These are phyloP conservation scores for Hyles vespertilio DNA, from an alignment of 1,140 invertebrate species.

Conservation along the genomic window DNA sequence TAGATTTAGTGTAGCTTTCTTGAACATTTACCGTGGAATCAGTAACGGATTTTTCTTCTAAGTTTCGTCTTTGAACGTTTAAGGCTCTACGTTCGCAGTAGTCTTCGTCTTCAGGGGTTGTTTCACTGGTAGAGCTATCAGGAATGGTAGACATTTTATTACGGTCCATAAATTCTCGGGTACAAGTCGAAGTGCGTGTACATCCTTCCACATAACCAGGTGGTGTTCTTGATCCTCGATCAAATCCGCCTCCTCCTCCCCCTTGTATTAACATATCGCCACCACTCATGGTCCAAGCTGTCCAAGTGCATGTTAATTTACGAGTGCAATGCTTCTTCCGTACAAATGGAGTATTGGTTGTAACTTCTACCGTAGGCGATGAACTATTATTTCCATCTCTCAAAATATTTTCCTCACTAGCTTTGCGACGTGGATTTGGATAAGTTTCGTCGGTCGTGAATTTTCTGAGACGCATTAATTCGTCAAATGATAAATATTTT, in stretches of 20 bases:
- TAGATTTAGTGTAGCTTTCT: not conserved
- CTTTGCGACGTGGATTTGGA: slow-evolving; percentile 27
- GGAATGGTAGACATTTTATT: slow-evolving; percentile 44
- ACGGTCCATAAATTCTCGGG: slow-evolving; percentile 51
- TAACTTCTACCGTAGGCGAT: slow-evolving; percentile 13
- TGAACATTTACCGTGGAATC: not conserved
- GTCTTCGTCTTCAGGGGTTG: slow-evolving; percentile 43
- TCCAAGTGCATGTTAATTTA: slow-evolving; percentile 66
- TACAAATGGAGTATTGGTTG: slow-evolving; percentile 44
- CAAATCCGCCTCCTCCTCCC: slow-evolving; percentile 13
- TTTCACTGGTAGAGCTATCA: slow-evolving; percentile 9
- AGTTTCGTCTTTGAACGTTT: slow-evolving; percentile 39
- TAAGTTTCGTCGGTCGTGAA: slow-evolving; percentile 21
- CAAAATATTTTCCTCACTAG: slow-evolving; percentile 15
- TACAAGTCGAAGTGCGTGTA: slow-evolving; percentile 60
- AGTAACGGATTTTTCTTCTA: slow-evolving; percentile 3
- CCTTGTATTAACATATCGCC: slow-evolving; percentile 24
- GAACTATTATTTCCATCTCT: slow-evolving; percentile 17
- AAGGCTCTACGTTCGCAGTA: slow-evolving; percentile 64
- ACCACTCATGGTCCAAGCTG: slow-evolving; percentile 32
- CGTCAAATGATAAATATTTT: slow-evolving; percentile 68
- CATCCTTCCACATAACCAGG: slow-evolving; percentile 63
- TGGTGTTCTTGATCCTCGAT: slow-evolving; percentile 44
- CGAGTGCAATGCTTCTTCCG: slow-evolving; percentile 56
- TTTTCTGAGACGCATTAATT: slow-evolving; percentile 60